Evolutionary conservation across 2,113 vertebrate genomes (phyloP).

Genomic region (Pampusana beccarii): DNA sequence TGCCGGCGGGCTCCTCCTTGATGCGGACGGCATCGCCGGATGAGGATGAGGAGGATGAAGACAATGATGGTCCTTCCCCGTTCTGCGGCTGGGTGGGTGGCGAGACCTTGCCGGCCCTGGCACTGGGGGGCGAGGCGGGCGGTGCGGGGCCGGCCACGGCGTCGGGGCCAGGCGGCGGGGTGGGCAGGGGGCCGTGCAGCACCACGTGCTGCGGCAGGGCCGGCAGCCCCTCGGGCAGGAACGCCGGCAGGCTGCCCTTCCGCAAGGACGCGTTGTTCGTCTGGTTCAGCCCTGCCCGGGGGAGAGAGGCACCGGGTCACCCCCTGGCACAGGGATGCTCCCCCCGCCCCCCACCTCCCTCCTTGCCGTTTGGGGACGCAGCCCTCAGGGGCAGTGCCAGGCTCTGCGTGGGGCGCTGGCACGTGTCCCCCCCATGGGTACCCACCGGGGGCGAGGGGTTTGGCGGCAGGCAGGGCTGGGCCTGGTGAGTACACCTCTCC

Average conservation of each 20-base stretch:
- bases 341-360: neutral
- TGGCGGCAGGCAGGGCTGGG: slow-evolving; percentile 74
- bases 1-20: slow-evolving; percentile 82
- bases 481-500: slow-evolving; percentile 87
- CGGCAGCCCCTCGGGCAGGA: slow-evolving; percentile 81
- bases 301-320: neutral
- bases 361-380: neutral
- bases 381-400: neutral
- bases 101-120: slow-evolving; percentile 21
- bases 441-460: slow-evolving; percentile 81
- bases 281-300: slow-evolving; percentile 76
- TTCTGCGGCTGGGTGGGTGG: neutral
- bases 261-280: slow-evolving; percentile 77
- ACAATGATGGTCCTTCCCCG: slow-evolving; percentile 56
- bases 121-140: slow-evolving; percentile 48
- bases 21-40: neutral
- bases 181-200: slow-evolving; percentile 78
- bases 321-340: accelerated
- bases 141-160: slow-evolving; percentile 53
- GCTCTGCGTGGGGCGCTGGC: neutral
- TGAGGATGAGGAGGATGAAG: neutral
- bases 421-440: accelerated
- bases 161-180: slow-evolving; percentile 38
- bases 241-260: slow-evolving; percentile 83
- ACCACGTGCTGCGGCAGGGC: slow-evolving; percentile 85